A percentile compares a stretch with the other conserved stretches of the same genome.
These are phyloP conservation scores for Synergus gifuensis DNA, from an alignment of 2,888 invertebrate genomes.

Conservation along the genomic window DNA sequence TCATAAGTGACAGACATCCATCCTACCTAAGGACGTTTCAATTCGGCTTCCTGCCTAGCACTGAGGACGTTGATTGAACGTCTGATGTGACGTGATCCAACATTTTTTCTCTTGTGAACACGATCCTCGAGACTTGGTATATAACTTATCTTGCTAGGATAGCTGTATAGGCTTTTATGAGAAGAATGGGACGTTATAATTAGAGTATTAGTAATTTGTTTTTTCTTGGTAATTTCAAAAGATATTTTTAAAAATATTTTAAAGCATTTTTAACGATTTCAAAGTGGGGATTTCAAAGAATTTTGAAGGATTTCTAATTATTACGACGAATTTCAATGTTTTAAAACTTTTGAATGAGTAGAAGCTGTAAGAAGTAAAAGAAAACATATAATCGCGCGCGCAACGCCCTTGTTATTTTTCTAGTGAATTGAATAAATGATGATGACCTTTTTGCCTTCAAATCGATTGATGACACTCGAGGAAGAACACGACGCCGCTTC, in stretches of 20 bases:
- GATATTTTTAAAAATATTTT: no score
- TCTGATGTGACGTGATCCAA: conserved; percentile 26
- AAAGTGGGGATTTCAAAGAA: no score
- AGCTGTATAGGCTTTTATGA: neutral
- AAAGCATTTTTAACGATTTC: no score
- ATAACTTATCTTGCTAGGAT: neutral
- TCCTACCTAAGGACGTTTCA: conserved; percentile 72
- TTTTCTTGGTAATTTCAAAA: neutral
- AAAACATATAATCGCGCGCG: no score
- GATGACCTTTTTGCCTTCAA: neutral
- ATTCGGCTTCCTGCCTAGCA: conserved; percentile 65
- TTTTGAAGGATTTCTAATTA: no score
- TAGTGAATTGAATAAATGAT: no score
- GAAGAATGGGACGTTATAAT: neutral
- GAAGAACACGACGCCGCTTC: neutral
- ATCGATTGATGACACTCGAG: neutral
- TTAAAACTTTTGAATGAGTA: no score
- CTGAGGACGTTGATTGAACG: conserved; percentile 53
- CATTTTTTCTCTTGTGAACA: conserved; percentile 29
- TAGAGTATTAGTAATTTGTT: conserved; percentile 5
- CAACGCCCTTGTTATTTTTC: no score
- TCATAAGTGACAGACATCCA: conserved; percentile 72
- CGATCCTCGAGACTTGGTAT: neutral
- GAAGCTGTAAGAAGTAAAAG: no score
- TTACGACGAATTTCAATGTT: no score